Percentiles rank a stretch among this genome's conserved stretches.
Evolutionary conservation across 2,888 invertebrate genomes (phyloP).

Genomic region (Operophtera brumata): DNA sequence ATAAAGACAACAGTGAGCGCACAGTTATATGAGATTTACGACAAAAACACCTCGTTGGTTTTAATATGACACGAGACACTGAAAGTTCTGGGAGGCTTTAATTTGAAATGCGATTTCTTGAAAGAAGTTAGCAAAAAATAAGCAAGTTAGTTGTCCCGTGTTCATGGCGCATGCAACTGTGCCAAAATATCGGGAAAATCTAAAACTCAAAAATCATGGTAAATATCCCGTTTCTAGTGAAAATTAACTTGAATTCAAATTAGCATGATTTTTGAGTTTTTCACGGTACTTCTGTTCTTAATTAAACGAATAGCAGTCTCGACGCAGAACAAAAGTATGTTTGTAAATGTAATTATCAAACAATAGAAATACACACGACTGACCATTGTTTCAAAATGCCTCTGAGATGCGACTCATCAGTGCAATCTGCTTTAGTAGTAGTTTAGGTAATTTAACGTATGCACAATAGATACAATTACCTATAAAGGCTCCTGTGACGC

Average conservation of each 20-base stretch:
- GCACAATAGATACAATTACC: conserved; percentile 57
- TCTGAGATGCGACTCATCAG: conserved; percentile 34
- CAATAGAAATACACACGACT: conserved; percentile 36
- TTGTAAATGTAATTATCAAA: conserved; percentile 41
- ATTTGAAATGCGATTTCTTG: not conserved
- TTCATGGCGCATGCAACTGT: no score
- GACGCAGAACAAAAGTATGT: not conserved
- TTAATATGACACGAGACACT: not conserved
- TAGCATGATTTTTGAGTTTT: no score
- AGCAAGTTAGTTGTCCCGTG: no score
- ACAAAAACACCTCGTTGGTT: conserved; percentile 4
- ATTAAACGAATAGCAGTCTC: not conserved
- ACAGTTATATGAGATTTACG: conserved; percentile 8
- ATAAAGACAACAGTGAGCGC: conserved; percentile 18
- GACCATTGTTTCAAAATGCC: conserved; percentile 38
- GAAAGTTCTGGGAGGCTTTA: not conserved
- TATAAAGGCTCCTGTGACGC: conserved; percentile 58
- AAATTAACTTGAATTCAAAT: no score
- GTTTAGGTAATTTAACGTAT: conserved; percentile 44
- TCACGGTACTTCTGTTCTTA: no score
- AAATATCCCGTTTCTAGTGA: no score
- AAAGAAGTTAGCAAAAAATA: no score
- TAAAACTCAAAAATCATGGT: no score
- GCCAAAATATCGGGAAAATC: no score
- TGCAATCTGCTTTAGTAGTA: conserved; percentile 32